These are phyloP conservation scores for Caenorhabditis virilis DNA, from an alignment of 2,888 invertebrate species.

Conservation along the genomic window DNA sequence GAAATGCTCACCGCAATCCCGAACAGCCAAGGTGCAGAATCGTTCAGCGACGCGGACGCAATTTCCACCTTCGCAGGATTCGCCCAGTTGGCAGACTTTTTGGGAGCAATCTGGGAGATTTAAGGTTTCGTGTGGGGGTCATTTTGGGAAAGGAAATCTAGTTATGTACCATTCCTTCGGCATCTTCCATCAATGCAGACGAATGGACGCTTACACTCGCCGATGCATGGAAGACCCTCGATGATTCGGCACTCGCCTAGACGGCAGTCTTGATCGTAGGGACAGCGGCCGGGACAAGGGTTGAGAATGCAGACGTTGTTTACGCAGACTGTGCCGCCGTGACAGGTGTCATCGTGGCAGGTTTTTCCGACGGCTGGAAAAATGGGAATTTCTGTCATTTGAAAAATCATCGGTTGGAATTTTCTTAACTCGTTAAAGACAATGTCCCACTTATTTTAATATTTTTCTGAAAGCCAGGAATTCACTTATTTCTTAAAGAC, in stretches of 20 bases:
- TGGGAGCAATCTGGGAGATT: constrained; percentile 52
- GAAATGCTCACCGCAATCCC: constrained; percentile 63
- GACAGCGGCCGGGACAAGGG: constrained; percentile 51
- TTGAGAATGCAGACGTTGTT: constrained; percentile 47
- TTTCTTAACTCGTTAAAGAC: too few relatives aligned
- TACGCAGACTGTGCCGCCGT: constrained; percentile 44
- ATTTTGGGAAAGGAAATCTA: neutral
- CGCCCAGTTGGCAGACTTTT: constrained; percentile 65
- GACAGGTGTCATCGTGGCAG: constrained; percentile 45
- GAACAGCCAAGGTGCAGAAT: constrained; percentile 52
- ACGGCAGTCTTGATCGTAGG: constrained; percentile 59
- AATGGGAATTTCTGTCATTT: neutral
- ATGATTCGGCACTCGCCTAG: constrained; percentile 58
- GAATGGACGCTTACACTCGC: constrained; percentile 55
- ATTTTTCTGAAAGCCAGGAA: too few relatives aligned
- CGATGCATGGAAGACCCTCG: constrained; percentile 49
- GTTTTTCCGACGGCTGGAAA: constrained; percentile 37
- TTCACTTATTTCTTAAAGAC: too few relatives aligned
- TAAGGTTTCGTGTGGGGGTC: neutral
- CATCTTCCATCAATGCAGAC: constrained; percentile 60
- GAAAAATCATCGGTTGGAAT: too few relatives aligned
- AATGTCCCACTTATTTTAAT: too few relatives aligned
- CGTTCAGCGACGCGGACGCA: constrained; percentile 58
- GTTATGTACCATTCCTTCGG: constrained; percentile 51
- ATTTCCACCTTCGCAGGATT: constrained; percentile 60